Evolutionary conservation across 2,113 vertebrate genomes (phyloP), one percentile per base, ranked within the genome.

Genomic region (Neodontobutis hainanensis): DNA sequence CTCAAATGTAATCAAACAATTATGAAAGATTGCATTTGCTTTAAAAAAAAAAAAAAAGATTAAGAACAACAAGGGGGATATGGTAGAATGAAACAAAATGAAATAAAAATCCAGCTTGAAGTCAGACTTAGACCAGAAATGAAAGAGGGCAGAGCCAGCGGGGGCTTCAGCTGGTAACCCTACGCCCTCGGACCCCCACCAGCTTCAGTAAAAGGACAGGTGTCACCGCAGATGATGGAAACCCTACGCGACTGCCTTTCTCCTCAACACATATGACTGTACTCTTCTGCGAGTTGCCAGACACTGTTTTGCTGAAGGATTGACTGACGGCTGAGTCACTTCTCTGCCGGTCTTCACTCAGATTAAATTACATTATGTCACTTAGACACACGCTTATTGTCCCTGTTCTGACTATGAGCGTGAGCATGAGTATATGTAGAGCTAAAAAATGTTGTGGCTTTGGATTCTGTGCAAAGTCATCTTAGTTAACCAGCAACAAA

Each of bases 141-240:
- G 64, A 80, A 75, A 78, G 65, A 48, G 60, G 70, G 74, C 38
- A 4, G 63, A 59, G 76, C 4, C 83, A 55, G 79, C 74, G 58
- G 74, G 83, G 75, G 77, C 75, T 61, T 59, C 67, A 80, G 81
- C 60, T 67, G 78, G 90, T 91, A 92, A 92, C 83, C 55, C 69
- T 81, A 92, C 84, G 82, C 77, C 68, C 75, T 66, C 78, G 56
- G 78, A 77, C 88, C 79, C 83, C 83, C 68, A 68, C 75, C 81
- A 70, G 80, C 68, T 49, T 65, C 80, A 70, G 73, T 61, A 77
- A 69, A 61, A 43, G 82, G 67, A 82, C 84, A 81, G 76, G 75
- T 80, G 79, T 68, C 69, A 81, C 10, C 58, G 78, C 69, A 65
- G 69, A 75, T 56, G 63, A 68, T 19, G 47, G 85, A 81, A 87